Evolutionary conservation across 64 coral and sea anemone genomes (phyloP).

Genomic region (Pachyseris speciosa): DNA sequence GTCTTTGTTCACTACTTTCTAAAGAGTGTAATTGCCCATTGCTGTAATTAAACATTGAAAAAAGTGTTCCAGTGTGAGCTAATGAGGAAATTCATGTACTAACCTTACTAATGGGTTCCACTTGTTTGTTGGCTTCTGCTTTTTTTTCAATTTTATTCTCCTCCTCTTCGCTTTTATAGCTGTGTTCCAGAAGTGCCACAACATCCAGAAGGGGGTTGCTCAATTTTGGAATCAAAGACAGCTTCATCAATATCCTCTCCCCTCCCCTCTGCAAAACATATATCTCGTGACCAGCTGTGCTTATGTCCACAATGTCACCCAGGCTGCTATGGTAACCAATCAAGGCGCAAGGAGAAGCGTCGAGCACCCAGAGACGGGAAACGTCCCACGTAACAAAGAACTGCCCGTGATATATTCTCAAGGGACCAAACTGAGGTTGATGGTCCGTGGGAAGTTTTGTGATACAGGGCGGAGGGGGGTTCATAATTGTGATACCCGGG

Average conservation of each 20-base stretch:
- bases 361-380: slow-evolving; percentile 79
- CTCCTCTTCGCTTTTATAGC: slow-evolving; percentile 8
- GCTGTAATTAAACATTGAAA: no score
- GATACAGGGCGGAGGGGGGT: not conserved
- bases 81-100: not conserved
- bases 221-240: slow-evolving; percentile 82
- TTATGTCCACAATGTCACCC: slow-evolving; percentile 85
- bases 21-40: no score
- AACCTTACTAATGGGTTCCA: not conserved
- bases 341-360: slow-evolving; percentile 76
- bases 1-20: no score
- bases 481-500: slow-evolving; percentile 66
- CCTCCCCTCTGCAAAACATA: slow-evolving; percentile 75
- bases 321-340: slow-evolving; percentile 80
- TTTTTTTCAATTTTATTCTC: not conserved
- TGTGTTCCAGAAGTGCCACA: not conserved
- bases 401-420: slow-evolving; percentile 76
- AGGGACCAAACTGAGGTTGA: slow-evolving; percentile 72
- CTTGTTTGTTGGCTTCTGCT: not conserved
- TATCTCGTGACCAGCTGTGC: slow-evolving; percentile 87
- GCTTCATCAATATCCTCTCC: slow-evolving; percentile 73
- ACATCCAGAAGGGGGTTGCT: slow-evolving; percentile 81
- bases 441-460: not conserved
- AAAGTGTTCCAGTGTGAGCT: no score
- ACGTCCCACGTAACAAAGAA: slow-evolving; percentile 92